Percentiles rank a stretch among this genome's conserved stretches.
Evolutionary conservation across 2,797 vertebrate species (phyloP).

Genomic region (Todus mexicanus): DNA sequence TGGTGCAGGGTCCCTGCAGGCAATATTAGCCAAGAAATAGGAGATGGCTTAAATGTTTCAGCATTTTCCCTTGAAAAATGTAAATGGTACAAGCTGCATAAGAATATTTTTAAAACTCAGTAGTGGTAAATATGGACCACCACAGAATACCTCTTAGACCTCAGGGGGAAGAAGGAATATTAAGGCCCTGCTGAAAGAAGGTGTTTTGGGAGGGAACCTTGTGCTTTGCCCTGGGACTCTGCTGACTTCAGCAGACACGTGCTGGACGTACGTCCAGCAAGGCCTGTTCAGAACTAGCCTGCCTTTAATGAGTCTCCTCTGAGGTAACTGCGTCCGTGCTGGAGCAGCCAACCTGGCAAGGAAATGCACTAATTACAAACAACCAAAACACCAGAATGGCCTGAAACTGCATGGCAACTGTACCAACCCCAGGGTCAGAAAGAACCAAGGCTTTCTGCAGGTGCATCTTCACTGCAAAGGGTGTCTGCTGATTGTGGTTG

Average conservation of each 20-base stretch:
- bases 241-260: background rate
- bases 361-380: background rate
- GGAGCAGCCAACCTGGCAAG: background rate
- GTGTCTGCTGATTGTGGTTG: background rate
- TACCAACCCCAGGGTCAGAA: background rate
- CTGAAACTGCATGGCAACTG: background rate
- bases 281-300: background rate
- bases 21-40: background rate
- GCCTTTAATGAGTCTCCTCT: background rate
- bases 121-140: background rate
- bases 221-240: background rate
- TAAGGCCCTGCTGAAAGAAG: background rate
- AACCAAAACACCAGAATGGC: background rate
- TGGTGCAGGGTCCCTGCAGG: background rate
- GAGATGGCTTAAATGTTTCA: background rate
- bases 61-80: background rate
- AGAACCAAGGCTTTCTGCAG: background rate
- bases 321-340: background rate
- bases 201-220: background rate
- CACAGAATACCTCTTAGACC: background rate
- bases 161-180: background rate
- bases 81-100: background rate
- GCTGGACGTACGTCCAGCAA: accelerated
- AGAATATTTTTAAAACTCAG: background rate
- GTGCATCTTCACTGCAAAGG: background rate